Percentiles rank a stretch among this genome's conserved stretches.
Evolutionary conservation across 2,797 vertebrate species (phyloP).

Genomic region (Spheniscus humboldti): DNA sequence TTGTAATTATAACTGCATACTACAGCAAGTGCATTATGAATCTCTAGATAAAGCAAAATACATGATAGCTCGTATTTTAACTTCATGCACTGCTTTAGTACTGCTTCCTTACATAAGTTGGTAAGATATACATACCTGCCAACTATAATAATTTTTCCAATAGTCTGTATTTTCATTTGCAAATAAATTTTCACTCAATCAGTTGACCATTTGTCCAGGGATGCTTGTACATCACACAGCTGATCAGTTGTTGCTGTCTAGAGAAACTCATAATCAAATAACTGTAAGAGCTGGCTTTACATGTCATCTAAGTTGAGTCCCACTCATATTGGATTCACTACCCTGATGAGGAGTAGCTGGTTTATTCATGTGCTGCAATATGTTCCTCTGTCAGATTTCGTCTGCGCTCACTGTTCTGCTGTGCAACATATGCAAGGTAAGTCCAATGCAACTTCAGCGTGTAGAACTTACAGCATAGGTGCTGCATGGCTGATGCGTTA

Average conservation of each 20-base stretch:
- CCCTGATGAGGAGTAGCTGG: neutral
- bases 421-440: neutral
- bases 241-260: neutral
- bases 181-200: neutral
- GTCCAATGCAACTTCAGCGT: neutral
- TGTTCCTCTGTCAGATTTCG: neutral
- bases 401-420: neutral
- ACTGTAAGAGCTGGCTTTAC: neutral
- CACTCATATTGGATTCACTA: neutral
- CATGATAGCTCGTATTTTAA: fast-evolving
- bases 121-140: neutral
- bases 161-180: neutral
- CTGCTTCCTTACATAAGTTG: neutral
- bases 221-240: neutral
- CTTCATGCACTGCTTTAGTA: neutral
- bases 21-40: neutral
- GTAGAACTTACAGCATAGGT: neutral
- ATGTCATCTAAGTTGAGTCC: neutral
- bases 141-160: neutral
- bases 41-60: neutral
- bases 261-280: neutral
- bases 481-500: neutral
- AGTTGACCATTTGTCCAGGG: neutral
- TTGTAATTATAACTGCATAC: neutral
- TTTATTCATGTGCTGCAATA: neutral